Percentiles rank a stretch among this genome's conserved stretches.
Evolutionary conservation across 2,888 invertebrate genomes (phyloP).

Genomic region (Ophonus ardosiacus): DNA sequence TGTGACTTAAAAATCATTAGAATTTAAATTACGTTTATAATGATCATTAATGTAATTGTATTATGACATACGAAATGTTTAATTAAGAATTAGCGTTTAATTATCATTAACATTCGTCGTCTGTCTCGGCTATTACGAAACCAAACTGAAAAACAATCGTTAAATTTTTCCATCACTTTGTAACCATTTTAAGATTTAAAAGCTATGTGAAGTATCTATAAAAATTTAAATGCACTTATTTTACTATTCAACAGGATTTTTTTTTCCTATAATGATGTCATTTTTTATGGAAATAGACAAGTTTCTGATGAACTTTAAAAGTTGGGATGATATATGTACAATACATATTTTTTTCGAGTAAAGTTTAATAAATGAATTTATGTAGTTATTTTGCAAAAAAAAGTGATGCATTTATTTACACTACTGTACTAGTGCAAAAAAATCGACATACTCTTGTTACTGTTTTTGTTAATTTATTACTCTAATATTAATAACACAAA

Average conservation of each 20-base stretch:
- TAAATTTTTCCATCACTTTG: neutral
- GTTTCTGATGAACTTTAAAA: conserved; percentile 10
- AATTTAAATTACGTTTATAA: too few species aligned
- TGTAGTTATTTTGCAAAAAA: neutral
- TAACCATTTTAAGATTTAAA: neutral
- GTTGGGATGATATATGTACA: neutral
- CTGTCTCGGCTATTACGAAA: neutral
- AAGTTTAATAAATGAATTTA: neutral
- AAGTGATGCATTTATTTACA: too few species aligned
- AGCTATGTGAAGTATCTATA: neutral
- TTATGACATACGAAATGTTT: too few species aligned
- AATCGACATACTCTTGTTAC: too few species aligned
- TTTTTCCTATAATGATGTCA: neutral
- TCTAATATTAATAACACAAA: too few species aligned
- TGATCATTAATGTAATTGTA: too few species aligned
- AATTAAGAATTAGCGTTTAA: too few species aligned
- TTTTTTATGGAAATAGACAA: conserved; percentile 14
- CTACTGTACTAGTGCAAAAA: too few species aligned
- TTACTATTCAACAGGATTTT: neutral
- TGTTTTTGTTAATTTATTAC: too few species aligned
- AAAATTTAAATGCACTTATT: neutral
- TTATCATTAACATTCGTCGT: too few species aligned
- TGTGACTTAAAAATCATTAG: too few species aligned
- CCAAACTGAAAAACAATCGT: neutral
- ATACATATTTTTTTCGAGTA: neutral